These are phyloP conservation scores for Hippocampus comes DNA, from an alignment of 2,113 vertebrate species.

Conservation along the genomic window DNA sequence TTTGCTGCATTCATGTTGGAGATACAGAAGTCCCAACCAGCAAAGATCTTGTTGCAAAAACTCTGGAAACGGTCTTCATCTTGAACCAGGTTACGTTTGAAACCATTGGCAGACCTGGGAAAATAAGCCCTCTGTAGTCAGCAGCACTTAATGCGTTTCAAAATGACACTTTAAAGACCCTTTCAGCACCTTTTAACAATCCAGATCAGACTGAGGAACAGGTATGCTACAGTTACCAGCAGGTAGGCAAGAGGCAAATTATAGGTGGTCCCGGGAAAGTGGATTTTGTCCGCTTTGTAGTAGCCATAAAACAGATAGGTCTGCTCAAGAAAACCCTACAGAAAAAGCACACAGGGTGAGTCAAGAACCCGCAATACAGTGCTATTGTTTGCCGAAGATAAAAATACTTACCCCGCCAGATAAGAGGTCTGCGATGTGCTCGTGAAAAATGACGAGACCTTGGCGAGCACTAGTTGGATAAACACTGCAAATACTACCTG, in stretches of 20 bases:
- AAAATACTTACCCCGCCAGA: constrained; percentile 82
- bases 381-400: background rate
- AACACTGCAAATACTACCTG: constrained; percentile 74
- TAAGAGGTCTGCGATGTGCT: constrained; percentile 83
- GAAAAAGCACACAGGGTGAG: constrained; percentile 24
- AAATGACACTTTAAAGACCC: background rate
- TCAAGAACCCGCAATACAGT: background rate
- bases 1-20: constrained; percentile 75
- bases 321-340: constrained; percentile 88
- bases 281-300: constrained; percentile 76
- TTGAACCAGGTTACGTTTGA: constrained; percentile 83
- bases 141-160: background rate
- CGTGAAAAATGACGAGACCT: constrained; percentile 83
- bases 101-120: constrained; percentile 82
- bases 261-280: constrained; percentile 71
- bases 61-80: constrained; percentile 88
- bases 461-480: constrained; percentile 68
- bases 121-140: background rate
- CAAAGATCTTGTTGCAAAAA: constrained; percentile 95
- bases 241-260: constrained; percentile 88
- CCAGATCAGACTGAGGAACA: constrained; percentile 88
- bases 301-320: constrained; percentile 95
- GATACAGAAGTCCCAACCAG: constrained; percentile 97
- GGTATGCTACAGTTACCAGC: constrained; percentile 80
- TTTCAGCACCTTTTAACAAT: constrained; percentile 83